Percentiles rank a stretch among this genome's conserved stretches.
These are phyloP conservation scores for Seriola quinqueradiata DNA, from an alignment of 2,113 vertebrate genomes.

Conservation along the genomic window DNA sequence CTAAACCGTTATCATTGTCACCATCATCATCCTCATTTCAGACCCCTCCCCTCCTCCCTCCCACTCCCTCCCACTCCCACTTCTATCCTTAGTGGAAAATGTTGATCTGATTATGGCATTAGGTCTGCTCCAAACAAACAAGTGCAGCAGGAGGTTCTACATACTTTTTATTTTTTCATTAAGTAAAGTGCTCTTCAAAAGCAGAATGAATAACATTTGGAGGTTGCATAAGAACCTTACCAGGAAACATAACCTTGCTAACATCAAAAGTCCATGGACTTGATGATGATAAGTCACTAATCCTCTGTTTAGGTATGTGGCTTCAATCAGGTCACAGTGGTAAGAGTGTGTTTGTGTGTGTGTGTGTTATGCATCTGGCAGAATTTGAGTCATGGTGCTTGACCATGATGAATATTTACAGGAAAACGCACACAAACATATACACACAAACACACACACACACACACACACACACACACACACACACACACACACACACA, in stretches of 20 bases:
- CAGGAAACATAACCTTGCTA: constrained; percentile 62
- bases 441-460: constrained; percentile 21
- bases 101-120: constrained; percentile 78
- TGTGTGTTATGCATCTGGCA: constrained; percentile 30
- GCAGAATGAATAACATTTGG: constrained; percentile 66
- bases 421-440: constrained; percentile 25
- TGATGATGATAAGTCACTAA: constrained; percentile 71
- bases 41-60: not conserved
- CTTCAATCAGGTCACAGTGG: constrained; percentile 61
- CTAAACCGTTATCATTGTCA: constrained; percentile 52
- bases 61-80: not conserved
- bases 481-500: constrained; percentile 26
- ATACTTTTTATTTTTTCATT: constrained; percentile 69
- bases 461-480: not conserved
- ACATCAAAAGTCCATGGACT: constrained; percentile 64
- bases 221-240: constrained; percentile 70
- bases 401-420: constrained; percentile 56
- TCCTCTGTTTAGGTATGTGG: constrained; percentile 70
- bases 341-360: constrained; percentile 7
- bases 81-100: constrained; percentile 53
- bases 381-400: constrained; percentile 55
- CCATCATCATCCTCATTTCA: constrained; percentile 31
- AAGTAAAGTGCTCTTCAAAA: constrained; percentile 74
- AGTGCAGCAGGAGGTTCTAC: constrained; percentile 57
- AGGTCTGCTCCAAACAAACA: constrained; percentile 71